Percentiles rank a stretch among this genome's conserved stretches.
phyloP scores from a whole-genome alignment of 2,888 invertebrate species.

The Philhelius pedissequus region DNA sequence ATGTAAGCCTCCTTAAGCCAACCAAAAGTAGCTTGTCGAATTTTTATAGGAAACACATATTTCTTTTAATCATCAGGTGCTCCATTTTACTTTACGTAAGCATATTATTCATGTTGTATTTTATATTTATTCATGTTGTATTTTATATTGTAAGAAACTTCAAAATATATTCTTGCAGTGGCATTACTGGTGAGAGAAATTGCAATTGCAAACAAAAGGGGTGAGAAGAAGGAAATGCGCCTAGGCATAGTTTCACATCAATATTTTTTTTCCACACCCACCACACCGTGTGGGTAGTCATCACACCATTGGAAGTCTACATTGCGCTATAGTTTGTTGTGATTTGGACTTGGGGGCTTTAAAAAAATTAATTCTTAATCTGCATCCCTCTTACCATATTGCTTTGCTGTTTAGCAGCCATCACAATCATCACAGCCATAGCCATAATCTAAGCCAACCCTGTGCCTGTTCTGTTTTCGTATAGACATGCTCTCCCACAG shows the following conservation, averaged over 20 bases:
- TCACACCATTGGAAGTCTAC: background rate
- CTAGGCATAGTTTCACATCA: slow-evolving; percentile 40
- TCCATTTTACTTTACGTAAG: too few relatives aligned
- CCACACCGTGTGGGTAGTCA: background rate
- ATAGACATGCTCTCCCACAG: slow-evolving; percentile 39
- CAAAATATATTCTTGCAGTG: background rate
- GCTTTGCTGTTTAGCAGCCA: slow-evolving; percentile 21
- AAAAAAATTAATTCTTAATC: slow-evolving; percentile 33
- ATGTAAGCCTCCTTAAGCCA: too few relatives aligned
- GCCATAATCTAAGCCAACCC: slow-evolving; percentile 1
- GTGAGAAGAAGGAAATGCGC: slow-evolving; percentile 37
- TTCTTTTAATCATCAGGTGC: too few relatives aligned
- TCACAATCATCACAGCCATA: slow-evolving; percentile 3
- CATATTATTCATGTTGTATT: too few relatives aligned
- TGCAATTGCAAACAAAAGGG: slow-evolving; percentile 11
- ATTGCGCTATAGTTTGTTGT: slow-evolving; percentile 52
- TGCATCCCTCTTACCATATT: slow-evolving; percentile 29
- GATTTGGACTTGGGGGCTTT: slow-evolving; percentile 25
- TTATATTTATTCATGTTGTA: too few relatives aligned
- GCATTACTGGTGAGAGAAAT: background rate
- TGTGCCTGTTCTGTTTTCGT: background rate
- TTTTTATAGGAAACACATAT: too few relatives aligned
- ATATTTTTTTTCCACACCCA: background rate
- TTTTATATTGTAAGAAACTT: too few relatives aligned
- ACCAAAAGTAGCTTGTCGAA: too few relatives aligned